phyloP scores from a whole-genome alignment of 2,113 vertebrate genomes.

The Oreochromis niloticus region DNA sequence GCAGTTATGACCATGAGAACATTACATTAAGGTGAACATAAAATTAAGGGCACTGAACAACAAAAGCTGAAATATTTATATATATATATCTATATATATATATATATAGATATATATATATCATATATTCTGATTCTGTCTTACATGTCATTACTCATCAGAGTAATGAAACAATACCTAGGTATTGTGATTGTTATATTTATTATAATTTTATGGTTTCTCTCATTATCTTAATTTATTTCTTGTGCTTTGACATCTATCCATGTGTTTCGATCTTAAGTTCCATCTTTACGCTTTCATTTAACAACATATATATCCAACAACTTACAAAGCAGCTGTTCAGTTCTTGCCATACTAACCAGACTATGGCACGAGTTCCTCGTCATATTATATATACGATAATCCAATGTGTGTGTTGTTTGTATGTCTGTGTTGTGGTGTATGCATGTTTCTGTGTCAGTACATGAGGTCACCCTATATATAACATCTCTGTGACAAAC shows the following conservation, averaged over 20 bases:
- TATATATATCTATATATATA: neutral
- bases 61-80: conserved; percentile 29
- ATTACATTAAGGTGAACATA: conserved; percentile 37
- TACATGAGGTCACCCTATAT: conserved; percentile 18
- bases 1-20: conserved; percentile 61
- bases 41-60: conserved; percentile 10
- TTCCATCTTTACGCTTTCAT: neutral
- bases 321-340: neutral
- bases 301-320: neutral
- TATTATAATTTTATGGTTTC: neutral
- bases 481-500: conserved; percentile 15
- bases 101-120: neutral
- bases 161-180: conserved; percentile 18
- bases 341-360: neutral
- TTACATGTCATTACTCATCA: conserved; percentile 27
- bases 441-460: neutral
- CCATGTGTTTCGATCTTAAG: conserved; percentile 2
- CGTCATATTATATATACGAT: neutral
- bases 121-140: conserved; percentile 18
- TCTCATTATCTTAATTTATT: conserved; percentile 27
- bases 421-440: neutral
- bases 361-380: neutral
- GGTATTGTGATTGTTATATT: neutral
- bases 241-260: conserved; percentile 39
- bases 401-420: neutral